A percentile compares a stretch with the other conserved stretches of the same genome.
Conservation (phyloP, 64 coral and sea anemone genomes). For the Stichodactyla helianthus region DNA sequence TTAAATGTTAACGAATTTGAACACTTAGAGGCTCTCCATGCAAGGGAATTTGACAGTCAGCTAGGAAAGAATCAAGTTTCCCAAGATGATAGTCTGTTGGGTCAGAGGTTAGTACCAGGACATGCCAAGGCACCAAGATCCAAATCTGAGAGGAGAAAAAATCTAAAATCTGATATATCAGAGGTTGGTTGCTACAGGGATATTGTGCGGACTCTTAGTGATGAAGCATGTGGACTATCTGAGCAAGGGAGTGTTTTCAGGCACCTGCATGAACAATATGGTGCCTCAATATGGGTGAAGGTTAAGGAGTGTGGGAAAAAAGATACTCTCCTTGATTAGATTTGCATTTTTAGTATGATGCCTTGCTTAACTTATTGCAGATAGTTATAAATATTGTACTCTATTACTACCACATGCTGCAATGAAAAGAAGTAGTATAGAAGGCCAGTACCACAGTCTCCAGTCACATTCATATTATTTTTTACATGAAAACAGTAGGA, state of each 20-base stretch:
- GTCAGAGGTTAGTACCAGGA: constrained; percentile 20
- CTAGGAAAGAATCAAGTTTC: constrained; percentile 22
- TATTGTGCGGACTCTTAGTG: constrained; percentile 22
- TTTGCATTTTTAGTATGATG: not conserved
- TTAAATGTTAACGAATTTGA: constrained; percentile 69
- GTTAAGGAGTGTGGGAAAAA: constrained; percentile 83
- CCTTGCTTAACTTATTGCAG: not conserved
- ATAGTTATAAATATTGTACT: too few relatives aligned
- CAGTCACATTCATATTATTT: too few relatives aligned
- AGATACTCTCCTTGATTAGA: constrained; percentile 11
- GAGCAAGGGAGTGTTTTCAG: constrained; percentile 62
- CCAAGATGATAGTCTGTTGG: constrained; percentile 38
- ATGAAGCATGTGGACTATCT: constrained; percentile 19
- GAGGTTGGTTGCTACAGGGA: constrained; percentile 18
- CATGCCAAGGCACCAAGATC: constrained; percentile 38
- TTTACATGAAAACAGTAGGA: too few relatives aligned
- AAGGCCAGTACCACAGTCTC: too few relatives aligned
- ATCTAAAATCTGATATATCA: constrained; percentile 19
- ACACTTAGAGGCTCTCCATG: constrained; percentile 53
- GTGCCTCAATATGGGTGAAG: constrained; percentile 96
- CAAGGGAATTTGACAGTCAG: constrained; percentile 41
- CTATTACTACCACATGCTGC: too few relatives aligned
- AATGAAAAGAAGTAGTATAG: too few relatives aligned
- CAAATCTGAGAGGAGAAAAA: constrained; percentile 82
- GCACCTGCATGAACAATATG: constrained; percentile 80